A percentile compares a stretch with the other conserved stretches of the same genome.
phyloP scores from a whole-genome alignment of 2,113 vertebrate species.

The Entosphenus tridentatus region DNA sequence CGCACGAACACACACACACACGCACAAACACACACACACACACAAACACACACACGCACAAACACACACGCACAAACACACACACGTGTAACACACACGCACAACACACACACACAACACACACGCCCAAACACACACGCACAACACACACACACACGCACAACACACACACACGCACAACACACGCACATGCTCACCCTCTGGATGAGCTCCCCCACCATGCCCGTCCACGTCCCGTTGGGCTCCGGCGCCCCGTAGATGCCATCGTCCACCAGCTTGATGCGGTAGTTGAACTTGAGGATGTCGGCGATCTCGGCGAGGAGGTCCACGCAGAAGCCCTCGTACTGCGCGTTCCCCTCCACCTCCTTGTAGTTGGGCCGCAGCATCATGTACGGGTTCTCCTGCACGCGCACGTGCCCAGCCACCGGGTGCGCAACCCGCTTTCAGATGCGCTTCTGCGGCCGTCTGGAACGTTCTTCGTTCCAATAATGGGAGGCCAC shows the following conservation, averaged over 20 bases:
- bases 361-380: slow-evolving; percentile 51
- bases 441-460: background rate
- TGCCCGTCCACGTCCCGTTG: slow-evolving; percentile 72
- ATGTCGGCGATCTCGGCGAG: slow-evolving; percentile 46
- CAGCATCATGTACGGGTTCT: slow-evolving; percentile 67
- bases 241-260: slow-evolving; percentile 55
- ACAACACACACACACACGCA: background rate
- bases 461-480: too few species aligned
- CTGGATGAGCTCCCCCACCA: slow-evolving; percentile 78
- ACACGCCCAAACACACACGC: background rate
- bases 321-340: slow-evolving; percentile 83
- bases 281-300: slow-evolving; percentile 50
- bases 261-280: slow-evolving; percentile 60
- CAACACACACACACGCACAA: background rate
- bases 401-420: slow-evolving; percentile 25
- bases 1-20: background rate
- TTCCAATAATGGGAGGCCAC: too few species aligned
- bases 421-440: background rate
- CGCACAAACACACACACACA: background rate
- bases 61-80: background rate
- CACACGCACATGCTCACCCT: slow-evolving; percentile 28
- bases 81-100: background rate
- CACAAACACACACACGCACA: background rate
- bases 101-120: background rate
- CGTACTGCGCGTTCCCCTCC: slow-evolving; percentile 54